A percentile compares a stretch with the other conserved stretches of the same genome.
These are phyloP conservation scores for Gallinago media DNA, from an alignment of 2,113 vertebrate species.

Conservation along the genomic window DNA sequence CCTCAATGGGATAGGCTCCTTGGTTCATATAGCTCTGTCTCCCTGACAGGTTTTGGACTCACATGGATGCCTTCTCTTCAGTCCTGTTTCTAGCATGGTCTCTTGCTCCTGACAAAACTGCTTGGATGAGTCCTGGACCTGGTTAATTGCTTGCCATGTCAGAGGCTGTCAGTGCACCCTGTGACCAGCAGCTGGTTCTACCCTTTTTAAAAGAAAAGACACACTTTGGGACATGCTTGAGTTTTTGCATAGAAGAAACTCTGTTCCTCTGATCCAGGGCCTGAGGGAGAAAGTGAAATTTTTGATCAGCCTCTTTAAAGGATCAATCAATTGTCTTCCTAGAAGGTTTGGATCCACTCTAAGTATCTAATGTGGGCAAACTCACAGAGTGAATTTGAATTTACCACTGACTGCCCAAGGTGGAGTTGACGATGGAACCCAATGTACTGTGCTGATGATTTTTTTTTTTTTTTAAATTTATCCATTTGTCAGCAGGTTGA, in stretches of 20 bases:
- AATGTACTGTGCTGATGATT: not conserved
- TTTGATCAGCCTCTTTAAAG: not conserved
- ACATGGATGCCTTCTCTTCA: not conserved
- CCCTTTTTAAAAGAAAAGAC: not conserved
- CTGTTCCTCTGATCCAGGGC: not conserved
- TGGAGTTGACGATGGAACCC: not conserved
- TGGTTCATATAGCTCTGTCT: not conserved
- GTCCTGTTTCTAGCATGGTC: not conserved
- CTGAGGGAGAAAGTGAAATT: not conserved
- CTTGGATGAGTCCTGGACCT: not conserved
- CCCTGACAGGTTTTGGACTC: not conserved
- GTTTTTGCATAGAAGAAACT: rapidly evolving
- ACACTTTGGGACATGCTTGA: not conserved
- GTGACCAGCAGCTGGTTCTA: not conserved
- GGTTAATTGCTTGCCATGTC: not conserved
- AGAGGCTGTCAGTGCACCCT: not conserved
- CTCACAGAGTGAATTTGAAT: not conserved
- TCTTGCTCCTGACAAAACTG: not conserved
- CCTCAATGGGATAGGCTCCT: not conserved
- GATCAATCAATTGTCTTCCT: not conserved
- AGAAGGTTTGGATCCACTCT: not conserved
- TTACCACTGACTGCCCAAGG: not conserved
- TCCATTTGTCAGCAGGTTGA: not conserved
- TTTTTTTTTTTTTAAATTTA: not conserved
- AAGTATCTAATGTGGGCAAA: not conserved